Percentiles rank a stretch among this genome's conserved stretches.
Conservation (phyloP, 92 coral and sea anemone genomes). For the Zoanthus sociatus region DNA sequence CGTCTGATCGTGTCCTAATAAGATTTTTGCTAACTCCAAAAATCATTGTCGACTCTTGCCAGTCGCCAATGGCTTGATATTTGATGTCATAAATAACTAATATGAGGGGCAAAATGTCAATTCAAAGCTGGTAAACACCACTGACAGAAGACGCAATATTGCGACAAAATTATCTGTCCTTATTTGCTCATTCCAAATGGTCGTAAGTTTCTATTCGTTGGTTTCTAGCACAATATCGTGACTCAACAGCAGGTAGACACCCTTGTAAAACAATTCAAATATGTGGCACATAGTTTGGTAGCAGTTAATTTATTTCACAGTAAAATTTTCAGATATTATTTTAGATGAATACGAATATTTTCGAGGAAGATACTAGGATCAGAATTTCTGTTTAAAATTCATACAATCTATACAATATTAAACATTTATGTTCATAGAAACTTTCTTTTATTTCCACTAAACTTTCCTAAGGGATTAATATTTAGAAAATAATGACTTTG, state of each 20-base stretch:
- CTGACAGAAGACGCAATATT: not conserved
- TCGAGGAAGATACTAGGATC: not conserved
- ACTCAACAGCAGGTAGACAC: not conserved
- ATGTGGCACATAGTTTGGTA: conserved; percentile 1
- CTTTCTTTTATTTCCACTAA: not conserved
- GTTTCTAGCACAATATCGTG: conserved; percentile 1
- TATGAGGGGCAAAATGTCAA: too few relatives aligned
- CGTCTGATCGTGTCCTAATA: conserved; percentile 13
- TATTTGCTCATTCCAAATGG: conserved; percentile 23
- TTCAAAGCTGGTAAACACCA: not conserved
- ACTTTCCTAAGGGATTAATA: not conserved
- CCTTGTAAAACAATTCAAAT: not conserved
- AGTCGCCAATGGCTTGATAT: not conserved
- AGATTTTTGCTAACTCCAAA: conserved; percentile 31
- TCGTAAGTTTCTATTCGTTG: conserved; percentile 6
- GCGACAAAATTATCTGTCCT: not conserved
- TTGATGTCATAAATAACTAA: not conserved
- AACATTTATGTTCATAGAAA: not conserved
- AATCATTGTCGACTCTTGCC: conserved; percentile 27
- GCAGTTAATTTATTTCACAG: not conserved
- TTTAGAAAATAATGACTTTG: not conserved
- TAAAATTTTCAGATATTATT: not conserved
- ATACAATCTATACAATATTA: not conserved
- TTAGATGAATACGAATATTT: not conserved
- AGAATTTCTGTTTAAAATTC: not conserved